Base-by-base conservation (phyloP, 2,888 invertebrate genomes). In the Apodemia duryi region DNA sequence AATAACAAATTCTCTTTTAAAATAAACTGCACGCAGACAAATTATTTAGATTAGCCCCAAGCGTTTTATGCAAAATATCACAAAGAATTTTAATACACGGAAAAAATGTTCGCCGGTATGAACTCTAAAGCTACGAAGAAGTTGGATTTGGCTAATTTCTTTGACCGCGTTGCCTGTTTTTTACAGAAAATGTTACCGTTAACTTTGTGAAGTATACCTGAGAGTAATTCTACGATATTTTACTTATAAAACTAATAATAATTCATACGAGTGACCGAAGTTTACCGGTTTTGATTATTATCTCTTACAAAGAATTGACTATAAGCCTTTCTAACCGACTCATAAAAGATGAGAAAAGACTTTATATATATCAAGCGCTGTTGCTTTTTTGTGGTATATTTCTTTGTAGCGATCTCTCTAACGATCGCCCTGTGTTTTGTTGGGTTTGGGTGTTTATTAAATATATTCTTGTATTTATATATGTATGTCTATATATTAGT, bases 81-180 rank as follows among this genome's bases (percentile, higher is more conserved):
- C 64, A 61, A 62, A 66, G 63, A 63, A 66, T 65, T 68, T 70
- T 65, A 67, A 67, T 66, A 63, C 52, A 65, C 63, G 68, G 70
- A 70, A 70, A 70, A 71, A 71, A 70, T 66, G 67, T 65, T 65
- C 63, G 68, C 63, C 63, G 63, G 63, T 67, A 64, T 64, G 61
- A 63, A 63, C 68, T 67, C 66, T 66, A 68, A 67, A 67, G 60
- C 63, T 70, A 70, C 66, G 70, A 70, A 66, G 52, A 68, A 65
- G 66, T 68, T 66, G 70, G 67, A 71, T 71, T 71, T 68, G 71
- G 67, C 71, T 71, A 69, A 71, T 70, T 71, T 67, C 60, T 70
- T 65, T 49, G 66, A 68, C 67, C 60, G 61, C 29, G 41, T 66
- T 66, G 51, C 51, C 51, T 51, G 51, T 28, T 21, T 52, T 43